Evolutionary conservation across 2,797 vertebrate genomes (phyloP).

Genomic region (Sebastes elongatus): DNA sequence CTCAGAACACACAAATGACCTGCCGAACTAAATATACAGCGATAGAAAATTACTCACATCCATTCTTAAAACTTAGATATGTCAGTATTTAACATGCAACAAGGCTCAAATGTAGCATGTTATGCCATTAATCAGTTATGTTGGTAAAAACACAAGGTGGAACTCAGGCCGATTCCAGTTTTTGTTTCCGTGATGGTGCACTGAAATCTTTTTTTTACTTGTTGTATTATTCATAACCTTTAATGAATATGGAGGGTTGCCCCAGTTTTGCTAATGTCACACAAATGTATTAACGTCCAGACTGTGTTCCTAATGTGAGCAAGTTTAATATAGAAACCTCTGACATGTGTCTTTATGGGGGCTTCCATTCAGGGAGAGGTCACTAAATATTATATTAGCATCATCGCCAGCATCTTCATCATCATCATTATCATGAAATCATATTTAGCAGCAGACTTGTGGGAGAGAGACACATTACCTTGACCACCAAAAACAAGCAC

Average conservation of each 20-base stretch:
- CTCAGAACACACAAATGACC: slow-evolving; percentile 35
- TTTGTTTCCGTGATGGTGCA: background rate
- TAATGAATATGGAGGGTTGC: slow-evolving; percentile 50
- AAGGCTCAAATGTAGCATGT: slow-evolving; percentile 23
- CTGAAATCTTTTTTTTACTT: background rate
- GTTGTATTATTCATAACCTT: slow-evolving; percentile 19
- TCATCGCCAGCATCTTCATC: slow-evolving; percentile 39
- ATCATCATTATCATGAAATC: slow-evolving; percentile 41
- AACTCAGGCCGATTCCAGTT: slow-evolving; percentile 18
- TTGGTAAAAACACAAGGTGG: background rate
- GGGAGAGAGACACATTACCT: slow-evolving; percentile 69
- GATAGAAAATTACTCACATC: slow-evolving; percentile 40
- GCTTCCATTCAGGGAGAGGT: slow-evolving; percentile 73
- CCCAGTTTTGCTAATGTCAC: slow-evolving; percentile 23
- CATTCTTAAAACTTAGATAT: slow-evolving; percentile 18
- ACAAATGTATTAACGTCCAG: background rate
- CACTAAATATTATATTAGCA: slow-evolving; percentile 39
- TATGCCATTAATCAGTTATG: background rate
- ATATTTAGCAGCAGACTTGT: slow-evolving; percentile 52
- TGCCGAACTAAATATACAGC: background rate
- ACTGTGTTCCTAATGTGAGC: slow-evolving; percentile 27
- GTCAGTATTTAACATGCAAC: slow-evolving; percentile 36
- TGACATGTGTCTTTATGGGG: slow-evolving; percentile 84
- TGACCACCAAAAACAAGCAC: slow-evolving; percentile 80
- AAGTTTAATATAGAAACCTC: slow-evolving; percentile 75